These are phyloP conservation scores for Limonius californicus DNA, from an alignment of 1,140 invertebrate species.

Conservation along the genomic window DNA sequence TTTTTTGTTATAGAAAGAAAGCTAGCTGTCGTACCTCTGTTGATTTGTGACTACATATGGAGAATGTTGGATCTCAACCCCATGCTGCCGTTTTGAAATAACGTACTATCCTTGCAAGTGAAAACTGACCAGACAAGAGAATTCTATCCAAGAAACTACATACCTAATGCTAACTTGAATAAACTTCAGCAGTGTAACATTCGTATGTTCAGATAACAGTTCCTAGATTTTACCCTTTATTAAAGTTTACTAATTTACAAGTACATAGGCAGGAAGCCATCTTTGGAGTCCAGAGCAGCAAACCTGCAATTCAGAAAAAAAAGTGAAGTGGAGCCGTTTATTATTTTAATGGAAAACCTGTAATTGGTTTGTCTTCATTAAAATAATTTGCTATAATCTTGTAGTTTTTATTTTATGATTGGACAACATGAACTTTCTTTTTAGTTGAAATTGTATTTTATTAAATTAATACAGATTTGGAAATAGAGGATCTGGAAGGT, in stretches of 20 bases:
- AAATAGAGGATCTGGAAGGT: no score
- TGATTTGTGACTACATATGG: slow-evolving; percentile 86
- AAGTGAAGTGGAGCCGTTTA: not conserved
- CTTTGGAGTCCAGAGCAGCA: slow-evolving; percentile 41
- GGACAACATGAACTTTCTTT: no score
- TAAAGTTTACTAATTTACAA: slow-evolving; percentile 52
- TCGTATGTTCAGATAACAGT: slow-evolving; percentile 45
- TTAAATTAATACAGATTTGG: no score
- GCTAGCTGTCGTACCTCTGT: slow-evolving; percentile 74
- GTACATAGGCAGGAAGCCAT: slow-evolving; percentile 52
- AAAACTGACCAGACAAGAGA: slow-evolving; percentile 52
- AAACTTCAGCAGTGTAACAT: not conserved
- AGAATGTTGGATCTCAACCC: slow-evolving; percentile 89
- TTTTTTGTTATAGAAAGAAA: slow-evolving; percentile 68
- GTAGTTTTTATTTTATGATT: not conserved
- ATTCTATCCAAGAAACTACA: slow-evolving; percentile 63
- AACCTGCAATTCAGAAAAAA: not conserved
- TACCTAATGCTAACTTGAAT: no score
- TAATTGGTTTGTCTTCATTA: not conserved
- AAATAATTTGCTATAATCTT: not conserved
- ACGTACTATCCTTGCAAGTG: slow-evolving; percentile 65
- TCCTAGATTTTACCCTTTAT: slow-evolving; percentile 48
- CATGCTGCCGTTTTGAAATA: slow-evolving; percentile 83
- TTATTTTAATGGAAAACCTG: not conserved
- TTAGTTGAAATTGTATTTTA: no score